phyloP scores from a whole-genome alignment of 2,888 invertebrate genomes.

The Molanna angustata region DNA sequence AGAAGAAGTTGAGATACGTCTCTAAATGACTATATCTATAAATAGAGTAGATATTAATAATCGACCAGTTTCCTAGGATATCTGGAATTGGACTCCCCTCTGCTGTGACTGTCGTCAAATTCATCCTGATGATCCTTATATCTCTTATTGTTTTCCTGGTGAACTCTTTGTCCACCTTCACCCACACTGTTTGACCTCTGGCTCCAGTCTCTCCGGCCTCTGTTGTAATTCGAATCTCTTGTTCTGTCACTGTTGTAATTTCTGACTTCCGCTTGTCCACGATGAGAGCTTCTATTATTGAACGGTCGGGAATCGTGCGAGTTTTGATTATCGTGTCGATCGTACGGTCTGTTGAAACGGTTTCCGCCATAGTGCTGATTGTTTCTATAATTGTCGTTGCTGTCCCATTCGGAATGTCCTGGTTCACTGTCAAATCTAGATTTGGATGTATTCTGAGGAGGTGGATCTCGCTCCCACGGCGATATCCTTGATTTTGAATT shows the following conservation, averaged over 20 bases:
- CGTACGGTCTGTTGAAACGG: slow-evolving; percentile 8
- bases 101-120: neutral
- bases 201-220: slow-evolving; percentile 6
- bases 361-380: slow-evolving; percentile 10
- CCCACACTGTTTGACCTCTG: slow-evolving; percentile 4
- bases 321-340: slow-evolving; percentile 5
- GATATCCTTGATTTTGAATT: neutral
- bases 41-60: too few relatives aligned
- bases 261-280: slow-evolving; percentile 3
- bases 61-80: slow-evolving; percentile 16
- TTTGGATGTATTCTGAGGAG: neutral
- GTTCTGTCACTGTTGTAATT: slow-evolving; percentile 5
- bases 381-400: slow-evolving; percentile 1
- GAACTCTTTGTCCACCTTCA: neutral
- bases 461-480: neutral
- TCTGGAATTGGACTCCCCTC: slow-evolving; percentile 7
- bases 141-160: slow-evolving; percentile 6
- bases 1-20: too few relatives aligned
- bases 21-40: too few relatives aligned
- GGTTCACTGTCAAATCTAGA: neutral
- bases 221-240: slow-evolving; percentile 6
- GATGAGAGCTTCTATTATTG: slow-evolving; percentile 1
- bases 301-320: slow-evolving; percentile 2
- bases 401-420: neutral
- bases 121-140: neutral